Percentiles rank a stretch among this genome's conserved stretches.
Conservation (phyloP, 2,113 vertebrate species). For the Microcebus tavaratra region DNA sequence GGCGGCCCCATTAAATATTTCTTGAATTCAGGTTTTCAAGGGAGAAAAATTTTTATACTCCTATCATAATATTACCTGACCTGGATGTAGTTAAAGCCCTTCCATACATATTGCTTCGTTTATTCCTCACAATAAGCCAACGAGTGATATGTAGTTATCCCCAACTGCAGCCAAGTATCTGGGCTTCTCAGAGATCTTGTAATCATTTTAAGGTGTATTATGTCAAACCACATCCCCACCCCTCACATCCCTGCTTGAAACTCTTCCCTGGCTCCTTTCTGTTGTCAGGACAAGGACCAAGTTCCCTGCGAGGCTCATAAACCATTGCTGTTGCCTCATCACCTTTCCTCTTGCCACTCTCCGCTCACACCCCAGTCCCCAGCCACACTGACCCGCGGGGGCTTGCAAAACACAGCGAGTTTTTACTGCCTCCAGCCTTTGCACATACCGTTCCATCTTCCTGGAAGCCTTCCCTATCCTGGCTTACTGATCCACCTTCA, state of each 20-base stretch:
- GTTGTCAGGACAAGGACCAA: background rate
- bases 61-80: background rate
- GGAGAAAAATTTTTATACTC: background rate
- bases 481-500: background rate
- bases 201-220: background rate
- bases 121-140: background rate
- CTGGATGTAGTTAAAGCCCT: background rate
- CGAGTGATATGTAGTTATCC: background rate
- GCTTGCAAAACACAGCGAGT: background rate
- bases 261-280: background rate
- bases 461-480: background rate
- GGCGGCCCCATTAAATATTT: background rate
- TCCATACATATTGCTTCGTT: background rate
- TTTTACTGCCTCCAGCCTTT: background rate
- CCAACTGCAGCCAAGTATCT: background rate
- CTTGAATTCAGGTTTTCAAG: constrained; percentile 2
- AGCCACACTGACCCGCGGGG: background rate
- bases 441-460: background rate
- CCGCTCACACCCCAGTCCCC: background rate
- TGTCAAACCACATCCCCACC: background rate
- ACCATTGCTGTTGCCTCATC: background rate
- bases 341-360: background rate
- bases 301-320: background rate
- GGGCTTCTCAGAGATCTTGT: background rate
- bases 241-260: too few species aligned